Conservation (phyloP, 2,888 invertebrate genomes). For the Dione juno region DNA sequence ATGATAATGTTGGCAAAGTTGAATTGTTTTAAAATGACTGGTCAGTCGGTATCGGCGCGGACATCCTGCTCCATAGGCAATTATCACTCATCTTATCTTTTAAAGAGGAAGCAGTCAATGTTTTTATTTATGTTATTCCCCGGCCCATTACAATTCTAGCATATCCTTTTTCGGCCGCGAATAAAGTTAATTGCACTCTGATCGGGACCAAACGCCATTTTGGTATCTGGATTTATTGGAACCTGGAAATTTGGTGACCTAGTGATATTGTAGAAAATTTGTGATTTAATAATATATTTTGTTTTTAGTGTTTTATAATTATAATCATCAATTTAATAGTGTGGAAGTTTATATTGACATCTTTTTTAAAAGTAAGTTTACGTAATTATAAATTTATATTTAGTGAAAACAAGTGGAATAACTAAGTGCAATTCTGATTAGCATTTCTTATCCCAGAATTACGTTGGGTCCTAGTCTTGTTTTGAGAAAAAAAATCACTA, state of each 20-base stretch:
- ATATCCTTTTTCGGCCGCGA: conserved; percentile 60
- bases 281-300: conserved; percentile 28
- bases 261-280: conserved; percentile 2
- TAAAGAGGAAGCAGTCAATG: conserved; percentile 74
- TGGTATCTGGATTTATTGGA: background rate
- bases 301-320: background rate
- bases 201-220: conserved; percentile 53
- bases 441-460: conserved; percentile 59
- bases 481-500: conserved; percentile 64
- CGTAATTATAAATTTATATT: background rate
- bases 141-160: conserved; percentile 67
- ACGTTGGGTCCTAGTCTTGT: conserved; percentile 53
- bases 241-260: conserved; percentile 27
- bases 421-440: conserved; percentile 60
- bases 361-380: background rate
- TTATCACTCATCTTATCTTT: conserved; percentile 64
- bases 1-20: conserved; percentile 36
- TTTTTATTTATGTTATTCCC: conserved; percentile 73
- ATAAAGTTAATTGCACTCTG: conserved; percentile 52
- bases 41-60: conserved; percentile 74
- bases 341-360: background rate
- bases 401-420: background rate
- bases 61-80: conserved; percentile 67
- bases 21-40: conserved; percentile 61
- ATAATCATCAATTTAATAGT: background rate